phyloP scores from a whole-genome alignment of 1,140 invertebrate genomes.

The Lepidurus packardi region DNA sequence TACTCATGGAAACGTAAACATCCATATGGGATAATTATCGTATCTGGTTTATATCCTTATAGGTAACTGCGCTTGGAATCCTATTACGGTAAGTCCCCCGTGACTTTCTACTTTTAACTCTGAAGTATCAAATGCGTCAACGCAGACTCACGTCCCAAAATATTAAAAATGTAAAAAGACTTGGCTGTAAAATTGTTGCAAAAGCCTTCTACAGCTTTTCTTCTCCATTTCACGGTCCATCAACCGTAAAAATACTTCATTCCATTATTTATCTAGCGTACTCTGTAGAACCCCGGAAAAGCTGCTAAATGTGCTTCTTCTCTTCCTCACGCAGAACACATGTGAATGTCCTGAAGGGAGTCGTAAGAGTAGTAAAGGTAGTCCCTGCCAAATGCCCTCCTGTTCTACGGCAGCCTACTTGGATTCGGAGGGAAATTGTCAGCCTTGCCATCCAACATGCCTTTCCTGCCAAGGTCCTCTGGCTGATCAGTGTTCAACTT shows the following conservation, averaged over 20 bases:
- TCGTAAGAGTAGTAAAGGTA: neutral
- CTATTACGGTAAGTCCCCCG: neutral
- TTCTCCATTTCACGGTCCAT: neutral
- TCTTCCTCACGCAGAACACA: neutral
- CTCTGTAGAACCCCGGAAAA: neutral
- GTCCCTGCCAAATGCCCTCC: neutral
- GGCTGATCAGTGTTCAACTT: neutral
- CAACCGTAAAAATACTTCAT: neutral
- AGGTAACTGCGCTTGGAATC: neutral
- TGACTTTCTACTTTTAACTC: neutral
- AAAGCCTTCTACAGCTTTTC: neutral
- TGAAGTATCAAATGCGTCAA: too few species aligned
- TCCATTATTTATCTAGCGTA: neutral
- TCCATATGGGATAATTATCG: neutral
- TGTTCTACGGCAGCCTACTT: neutral
- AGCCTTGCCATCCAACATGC: neutral
- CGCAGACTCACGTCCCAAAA: neutral
- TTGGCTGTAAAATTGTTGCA: neutral
- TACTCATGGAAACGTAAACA: slow-evolving; percentile 1
- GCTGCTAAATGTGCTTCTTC: neutral
- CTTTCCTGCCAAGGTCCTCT: neutral
- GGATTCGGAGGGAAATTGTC: neutral
- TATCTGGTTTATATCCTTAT: slow-evolving; percentile 11
- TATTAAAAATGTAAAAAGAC: neutral
- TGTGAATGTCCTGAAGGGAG: neutral